phyloP scores from a whole-genome alignment of 2,113 vertebrate genomes.

The Hypanus sabinus region DNA sequence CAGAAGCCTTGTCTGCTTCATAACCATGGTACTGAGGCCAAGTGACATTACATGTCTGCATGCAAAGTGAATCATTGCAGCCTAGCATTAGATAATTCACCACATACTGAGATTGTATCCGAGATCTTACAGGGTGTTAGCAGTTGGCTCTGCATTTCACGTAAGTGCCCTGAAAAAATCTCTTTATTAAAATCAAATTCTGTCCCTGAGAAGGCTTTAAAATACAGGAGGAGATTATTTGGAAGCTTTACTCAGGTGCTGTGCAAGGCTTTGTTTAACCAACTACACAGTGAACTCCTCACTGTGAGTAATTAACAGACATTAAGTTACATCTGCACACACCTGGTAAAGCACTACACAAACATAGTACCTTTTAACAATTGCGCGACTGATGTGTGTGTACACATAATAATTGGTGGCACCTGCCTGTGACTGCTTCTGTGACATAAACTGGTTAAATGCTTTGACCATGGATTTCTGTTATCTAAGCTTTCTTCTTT shows the following conservation, averaged over 20 bases:
- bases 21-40: neutral
- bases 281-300: neutral
- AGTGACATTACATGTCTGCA: neutral
- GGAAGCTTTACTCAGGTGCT: neutral
- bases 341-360: neutral
- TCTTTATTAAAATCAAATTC: neutral
- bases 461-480: no score
- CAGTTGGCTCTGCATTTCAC: neutral
- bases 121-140: neutral
- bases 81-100: neutral
- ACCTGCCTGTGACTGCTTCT: neutral
- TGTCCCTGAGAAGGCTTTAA: neutral
- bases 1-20: neutral
- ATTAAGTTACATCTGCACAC: conserved; percentile 10
- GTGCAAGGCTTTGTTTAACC: neutral
- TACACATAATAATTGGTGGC: neutral
- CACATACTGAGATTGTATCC: neutral
- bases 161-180: neutral
- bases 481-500: neutral
- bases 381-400: neutral
- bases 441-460: neutral
- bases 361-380: neutral
- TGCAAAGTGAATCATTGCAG: neutral
- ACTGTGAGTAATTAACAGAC: conserved; percentile 15
- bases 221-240: neutral